Evolutionary conservation across 2,113 vertebrate genomes (phyloP), one percentile per base, ranked within the genome.

Genomic region (Pterocles gutturalis): DNA sequence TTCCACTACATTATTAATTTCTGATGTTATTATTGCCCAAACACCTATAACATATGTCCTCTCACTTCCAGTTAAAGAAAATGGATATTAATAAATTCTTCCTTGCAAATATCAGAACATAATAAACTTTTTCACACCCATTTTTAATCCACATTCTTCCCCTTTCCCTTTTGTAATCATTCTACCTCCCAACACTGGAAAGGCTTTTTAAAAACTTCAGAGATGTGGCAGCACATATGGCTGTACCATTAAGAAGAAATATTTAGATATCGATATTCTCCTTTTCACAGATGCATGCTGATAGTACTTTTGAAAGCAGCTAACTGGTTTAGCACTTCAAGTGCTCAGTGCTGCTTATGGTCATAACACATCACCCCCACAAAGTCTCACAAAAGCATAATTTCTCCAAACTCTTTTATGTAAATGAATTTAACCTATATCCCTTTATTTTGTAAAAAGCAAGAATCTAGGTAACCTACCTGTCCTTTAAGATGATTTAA

Each of bases 61-160:
- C 31, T 58, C 5, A 66, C 36, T 90, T 90, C 31, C 18, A 69
- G 41, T 16, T 45, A 46, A 79, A 54, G 31, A 64, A 19, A 3
- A 49, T 1, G 3, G 12, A 19, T 49, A 53, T 13, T 46, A 79
- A 64, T 3, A n/a, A 71, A 62, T 5, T 4, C 41, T 65, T 89
- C 48, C 25, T 54, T 51, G 18, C 24, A 76, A 87, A 45, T n/a
- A 61, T 22, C 65, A 78, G 65, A 71, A 48, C 21, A 29, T 1
- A 49, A 80, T 16, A 12, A 34, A n/a, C 0, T 1, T 58, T 70
- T 61, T 34, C 58, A 83, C 53, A 0, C 4, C 5, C 1, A 22
- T n/a, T 85, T 67, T 91, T 57, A 72, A 46, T 16, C 25, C 31
- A 20, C 2, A 17, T 55, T 90, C 45, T 73, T 22, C 36, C 2